Conservation (phyloP, 2,797 vertebrate species). For the Neostethus bicornis region DNA sequence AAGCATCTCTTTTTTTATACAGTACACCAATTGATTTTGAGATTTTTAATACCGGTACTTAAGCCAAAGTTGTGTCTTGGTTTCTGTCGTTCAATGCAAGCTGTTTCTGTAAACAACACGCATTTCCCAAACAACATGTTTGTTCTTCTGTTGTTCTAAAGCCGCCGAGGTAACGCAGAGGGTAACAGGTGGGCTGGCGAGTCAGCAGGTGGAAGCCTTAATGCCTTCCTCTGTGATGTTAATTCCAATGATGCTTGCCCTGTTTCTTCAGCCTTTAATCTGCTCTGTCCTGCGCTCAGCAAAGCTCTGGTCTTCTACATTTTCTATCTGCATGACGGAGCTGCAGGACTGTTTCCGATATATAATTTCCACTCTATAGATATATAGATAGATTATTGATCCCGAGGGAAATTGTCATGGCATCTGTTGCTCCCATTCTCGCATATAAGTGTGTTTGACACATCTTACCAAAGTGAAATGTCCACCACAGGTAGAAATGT, state of each 20-base stretch:
- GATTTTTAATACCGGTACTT: no score
- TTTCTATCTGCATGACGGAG: not conserved
- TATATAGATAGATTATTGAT: no score
- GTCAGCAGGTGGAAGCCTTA: slow-evolving; percentile 51
- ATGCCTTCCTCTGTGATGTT: slow-evolving; percentile 43
- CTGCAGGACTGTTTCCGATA: slow-evolving; percentile 9
- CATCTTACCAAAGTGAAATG: not conserved
- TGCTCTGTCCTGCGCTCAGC: slow-evolving; percentile 38
- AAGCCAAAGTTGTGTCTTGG: not conserved
- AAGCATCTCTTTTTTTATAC: no score
- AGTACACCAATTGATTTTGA: no score
- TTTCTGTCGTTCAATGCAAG: not conserved
- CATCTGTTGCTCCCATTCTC: no score
- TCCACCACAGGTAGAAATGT: not conserved
- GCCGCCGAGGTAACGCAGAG: slow-evolving; percentile 13
- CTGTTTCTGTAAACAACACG: not conserved
- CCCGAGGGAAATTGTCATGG: no score
- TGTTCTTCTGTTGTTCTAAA: slow-evolving; percentile 12
- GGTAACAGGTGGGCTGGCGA: slow-evolving; percentile 34
- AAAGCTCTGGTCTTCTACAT: slow-evolving; percentile 32
- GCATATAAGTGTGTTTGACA: not conserved
- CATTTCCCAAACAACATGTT: not conserved
- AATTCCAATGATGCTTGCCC: slow-evolving; percentile 14
- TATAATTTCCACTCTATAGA: no score
- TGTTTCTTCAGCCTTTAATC: slow-evolving; percentile 61